Percentiles rank a stretch among this genome's conserved stretches.
These are phyloP conservation scores for Lymantria dispar DNA, from an alignment of 2,888 invertebrate species.

Conservation along the genomic window DNA sequence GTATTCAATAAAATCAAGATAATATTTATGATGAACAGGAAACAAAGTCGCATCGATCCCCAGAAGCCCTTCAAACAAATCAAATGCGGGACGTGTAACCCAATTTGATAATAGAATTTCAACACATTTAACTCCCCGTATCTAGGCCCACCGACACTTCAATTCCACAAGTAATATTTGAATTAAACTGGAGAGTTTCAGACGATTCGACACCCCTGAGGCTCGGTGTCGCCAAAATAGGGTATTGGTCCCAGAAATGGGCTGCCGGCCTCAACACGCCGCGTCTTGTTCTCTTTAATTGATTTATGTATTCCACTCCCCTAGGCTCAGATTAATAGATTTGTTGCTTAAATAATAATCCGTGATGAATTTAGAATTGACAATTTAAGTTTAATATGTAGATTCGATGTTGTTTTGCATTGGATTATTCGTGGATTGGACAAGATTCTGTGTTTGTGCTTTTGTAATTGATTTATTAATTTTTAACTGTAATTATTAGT, in stretches of 20 bases:
- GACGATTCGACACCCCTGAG: slow-evolving; percentile 59
- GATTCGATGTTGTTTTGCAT: slow-evolving; percentile 25
- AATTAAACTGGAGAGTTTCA: slow-evolving; percentile 57
- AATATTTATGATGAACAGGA: background rate
- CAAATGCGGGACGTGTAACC: slow-evolving; percentile 23
- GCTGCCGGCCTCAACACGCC: slow-evolving; percentile 64
- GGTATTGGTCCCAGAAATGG: slow-evolving; percentile 62
- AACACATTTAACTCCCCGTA: slow-evolving; percentile 31
- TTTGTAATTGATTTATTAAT: slow-evolving; percentile 8
- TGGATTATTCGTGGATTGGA: slow-evolving; percentile 23
- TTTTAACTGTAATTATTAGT: no score
- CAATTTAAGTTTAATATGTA: slow-evolving; percentile 47
- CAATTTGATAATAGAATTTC: slow-evolving; percentile 34
- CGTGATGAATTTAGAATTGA: slow-evolving; percentile 63
- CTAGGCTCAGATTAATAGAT: slow-evolving; percentile 65
- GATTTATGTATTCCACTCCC: slow-evolving; percentile 69
- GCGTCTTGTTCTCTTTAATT: slow-evolving; percentile 71
- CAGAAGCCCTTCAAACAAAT: slow-evolving; percentile 21
- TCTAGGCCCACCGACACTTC: slow-evolving; percentile 53
- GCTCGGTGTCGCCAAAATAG: slow-evolving; percentile 63
- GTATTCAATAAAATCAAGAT: background rate
- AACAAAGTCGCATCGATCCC: slow-evolving; percentile 3
- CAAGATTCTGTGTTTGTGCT: slow-evolving; percentile 4
- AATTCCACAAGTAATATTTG: slow-evolving; percentile 77
- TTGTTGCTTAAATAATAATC: slow-evolving; percentile 71